These are phyloP conservation scores for Tragelaphus strepsiceros DNA, from an alignment of 2,113 vertebrate species.

Conservation along the genomic window DNA sequence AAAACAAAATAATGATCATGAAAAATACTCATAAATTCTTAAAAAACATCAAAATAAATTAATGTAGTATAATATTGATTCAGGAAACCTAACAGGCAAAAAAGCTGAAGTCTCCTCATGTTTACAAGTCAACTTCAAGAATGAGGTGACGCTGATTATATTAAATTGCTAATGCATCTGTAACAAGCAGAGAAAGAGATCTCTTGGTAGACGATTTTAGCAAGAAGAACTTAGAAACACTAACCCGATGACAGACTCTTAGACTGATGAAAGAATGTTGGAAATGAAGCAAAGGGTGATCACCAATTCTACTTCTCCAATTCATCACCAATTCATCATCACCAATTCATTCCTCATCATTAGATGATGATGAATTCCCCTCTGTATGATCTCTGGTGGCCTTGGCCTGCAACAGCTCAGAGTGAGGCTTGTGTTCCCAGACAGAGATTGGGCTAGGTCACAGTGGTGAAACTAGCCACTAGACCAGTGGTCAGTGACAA, in stretches of 20 bases:
- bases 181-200: not conserved
- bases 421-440: not conserved
- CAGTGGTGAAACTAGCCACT: not conserved
- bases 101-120: not conserved
- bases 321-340: not conserved
- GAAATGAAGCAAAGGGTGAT: not conserved
- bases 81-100: not conserved
- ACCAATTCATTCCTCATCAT: not conserved
- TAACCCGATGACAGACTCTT: not conserved
- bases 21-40: not conserved
- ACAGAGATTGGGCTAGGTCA: not conserved
- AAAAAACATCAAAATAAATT: not conserved
- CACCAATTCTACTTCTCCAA: not conserved
- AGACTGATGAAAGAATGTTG: not conserved
- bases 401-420: accelerated
- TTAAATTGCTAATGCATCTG: not conserved
- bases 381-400: not conserved
- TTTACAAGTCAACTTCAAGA: not conserved
- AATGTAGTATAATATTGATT: not conserved
- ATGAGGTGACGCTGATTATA: not conserved
- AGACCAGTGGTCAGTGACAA: not conserved
- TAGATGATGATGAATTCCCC: not conserved
- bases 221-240: not conserved
- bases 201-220: not conserved
- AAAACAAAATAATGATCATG: not conserved